Conservation (phyloP, 1,140 invertebrate species). For the Drosophila micromelanica region DNA sequence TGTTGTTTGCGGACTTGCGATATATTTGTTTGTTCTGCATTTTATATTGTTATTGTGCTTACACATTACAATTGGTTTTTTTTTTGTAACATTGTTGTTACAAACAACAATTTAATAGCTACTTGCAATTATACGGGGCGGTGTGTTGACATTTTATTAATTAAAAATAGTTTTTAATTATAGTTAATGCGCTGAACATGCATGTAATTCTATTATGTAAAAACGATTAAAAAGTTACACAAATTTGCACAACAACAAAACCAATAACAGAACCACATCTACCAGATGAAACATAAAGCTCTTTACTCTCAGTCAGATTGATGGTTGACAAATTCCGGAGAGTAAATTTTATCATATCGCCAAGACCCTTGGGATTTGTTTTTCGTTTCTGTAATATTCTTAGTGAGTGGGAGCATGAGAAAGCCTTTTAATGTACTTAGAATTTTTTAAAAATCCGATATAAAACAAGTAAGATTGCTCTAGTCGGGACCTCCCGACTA, state of each 20-base stretch:
- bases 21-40: slow-evolving; percentile 67
- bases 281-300: background rate
- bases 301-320: slow-evolving; percentile 14
- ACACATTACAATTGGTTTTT: background rate
- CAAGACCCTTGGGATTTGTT: background rate
- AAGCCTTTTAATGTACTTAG: background rate
- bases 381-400: background rate
- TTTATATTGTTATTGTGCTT: slow-evolving; percentile 62
- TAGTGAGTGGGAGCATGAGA: background rate
- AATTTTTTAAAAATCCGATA: background rate
- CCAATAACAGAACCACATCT: background rate
- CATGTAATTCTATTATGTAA: slow-evolving; percentile 69
- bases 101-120: slow-evolving; percentile 48
- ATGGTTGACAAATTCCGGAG: slow-evolving; percentile 2
- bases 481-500: no score
- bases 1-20: slow-evolving; percentile 24
- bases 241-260: slow-evolving; percentile 20
- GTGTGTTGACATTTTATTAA: slow-evolving; percentile 78
- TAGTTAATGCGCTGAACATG: slow-evolving; percentile 77
- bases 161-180: slow-evolving; percentile 82
- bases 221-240: slow-evolving; percentile 22
- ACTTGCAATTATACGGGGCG: slow-evolving; percentile 67
- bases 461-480: no score
- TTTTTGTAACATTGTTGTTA: slow-evolving; percentile 40
- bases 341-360: background rate